Base-by-base conservation (phyloP, 2,888 invertebrate species). In the Neoaliturus tenellus region DNA sequence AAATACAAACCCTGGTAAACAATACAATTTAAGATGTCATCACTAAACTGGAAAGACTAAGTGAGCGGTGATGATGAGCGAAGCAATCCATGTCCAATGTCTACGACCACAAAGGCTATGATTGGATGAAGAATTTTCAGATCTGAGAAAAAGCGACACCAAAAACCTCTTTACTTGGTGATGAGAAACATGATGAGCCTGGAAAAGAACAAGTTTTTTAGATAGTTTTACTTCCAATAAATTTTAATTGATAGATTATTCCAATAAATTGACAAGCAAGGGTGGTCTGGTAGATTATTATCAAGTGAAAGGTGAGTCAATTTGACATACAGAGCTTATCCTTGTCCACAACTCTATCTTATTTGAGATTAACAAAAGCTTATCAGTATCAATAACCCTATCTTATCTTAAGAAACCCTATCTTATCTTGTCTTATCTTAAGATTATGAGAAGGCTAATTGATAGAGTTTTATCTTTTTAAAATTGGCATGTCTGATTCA, bases 161-260 rank as follows among this genome's bases (percentile, higher is more conserved):
- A 44, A 25, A n/a, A 25, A 41, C 17, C 48, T 83, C 75, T 80
- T 92, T 94, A 95, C 92, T 96, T 96, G 87, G 95, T 94, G 86
- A 95, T 93, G 92, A 95, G 92, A 92, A 96, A 96, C 96, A 96
- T 96, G 90, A 96, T 94, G 89, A 96, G 93, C 90, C 96, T 96
- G 94, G 78, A 93, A 93, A 35, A 69, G 8, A 69, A 69, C 6
- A 51, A 51, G 10, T 51, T n/a, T 12, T 51, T 51, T 17, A 51
- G 51, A n/a, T 51, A 51, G 17, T 8, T 17, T 51, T n/a, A 12
- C 17, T 51, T n/a, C 51, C 51, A 12, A 12, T 51, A 12, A 51
- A 51, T 17, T n/a, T 51, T 51, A 39, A 39, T 39, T 12, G 12
- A 39, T 51, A 17, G 17, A 51, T 51, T n/a, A 12, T 51, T 6